Evolutionary conservation across 2,888 invertebrate genomes (phyloP).

Genomic region (Pandemis cinnamomeana): DNA sequence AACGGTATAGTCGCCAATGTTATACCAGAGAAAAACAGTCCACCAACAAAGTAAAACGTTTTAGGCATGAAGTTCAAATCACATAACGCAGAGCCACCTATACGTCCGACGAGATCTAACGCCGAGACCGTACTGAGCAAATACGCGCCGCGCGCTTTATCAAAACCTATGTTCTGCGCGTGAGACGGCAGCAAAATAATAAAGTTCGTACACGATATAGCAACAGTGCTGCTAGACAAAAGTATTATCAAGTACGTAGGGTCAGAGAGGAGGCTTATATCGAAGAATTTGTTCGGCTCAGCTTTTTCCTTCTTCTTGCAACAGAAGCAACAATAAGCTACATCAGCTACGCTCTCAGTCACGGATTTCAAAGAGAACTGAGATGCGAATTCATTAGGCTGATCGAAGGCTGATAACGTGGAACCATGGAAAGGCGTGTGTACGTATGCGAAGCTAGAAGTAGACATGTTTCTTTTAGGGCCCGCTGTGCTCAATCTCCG

Average conservation of each 20-base stretch:
- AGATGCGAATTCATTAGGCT: constrained; percentile 90
- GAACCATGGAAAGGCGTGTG: constrained; percentile 94
- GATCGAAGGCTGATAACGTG: constrained; percentile 89
- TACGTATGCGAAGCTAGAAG: constrained; percentile 92
- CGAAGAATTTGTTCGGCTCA: constrained; percentile 87
- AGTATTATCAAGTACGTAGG: constrained; percentile 92
- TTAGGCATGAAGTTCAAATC: constrained; percentile 92
- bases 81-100: constrained; percentile 93
- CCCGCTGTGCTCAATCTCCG: constrained; percentile 65
- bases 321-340: constrained; percentile 75
- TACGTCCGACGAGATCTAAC: constrained; percentile 92
- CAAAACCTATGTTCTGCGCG: constrained; percentile 88
- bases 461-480: constrained; percentile 88
- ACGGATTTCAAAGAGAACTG: constrained; percentile 90
- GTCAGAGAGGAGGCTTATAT: constrained; percentile 88
- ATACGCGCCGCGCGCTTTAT: constrained; percentile 88
- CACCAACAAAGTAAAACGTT: constrained; percentile 92
- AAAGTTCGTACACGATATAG: constrained; percentile 94
- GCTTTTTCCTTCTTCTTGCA: constrained; percentile 68
- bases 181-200: constrained; percentile 92
- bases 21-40: constrained; percentile 91
- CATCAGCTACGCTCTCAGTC: constrained; percentile 83
- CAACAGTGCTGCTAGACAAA: constrained; percentile 93
- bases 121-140: constrained; percentile 92
- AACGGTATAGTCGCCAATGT: constrained; percentile 89